Conservation (phyloP, 1,140 invertebrate genomes). For the Drosophila lowei region DNA sequence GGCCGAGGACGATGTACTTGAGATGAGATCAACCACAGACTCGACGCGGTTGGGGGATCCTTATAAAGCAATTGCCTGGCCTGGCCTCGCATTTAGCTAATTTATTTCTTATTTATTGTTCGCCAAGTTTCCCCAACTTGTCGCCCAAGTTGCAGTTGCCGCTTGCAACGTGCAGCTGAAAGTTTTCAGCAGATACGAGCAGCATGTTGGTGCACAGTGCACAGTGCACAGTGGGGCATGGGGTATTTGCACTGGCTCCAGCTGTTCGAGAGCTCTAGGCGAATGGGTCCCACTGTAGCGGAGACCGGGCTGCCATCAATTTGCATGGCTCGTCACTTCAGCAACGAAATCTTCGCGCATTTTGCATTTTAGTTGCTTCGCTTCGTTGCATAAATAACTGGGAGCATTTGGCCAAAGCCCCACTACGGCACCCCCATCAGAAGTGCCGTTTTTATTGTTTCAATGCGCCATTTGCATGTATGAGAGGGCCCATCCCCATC, state of each 20-base stretch:
- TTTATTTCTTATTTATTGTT: slow-evolving; percentile 43
- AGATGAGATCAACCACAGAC: slow-evolving; percentile 3
- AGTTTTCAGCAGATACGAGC: slow-evolving; percentile 28
- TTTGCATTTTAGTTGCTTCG: slow-evolving; percentile 71
- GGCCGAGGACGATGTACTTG: not conserved
- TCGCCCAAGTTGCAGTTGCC: slow-evolving; percentile 22
- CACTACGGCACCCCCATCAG: slow-evolving; percentile 12
- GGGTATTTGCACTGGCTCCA: not conserved
- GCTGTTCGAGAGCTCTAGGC: slow-evolving; percentile 6
- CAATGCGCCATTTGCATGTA: slow-evolving; percentile 67
- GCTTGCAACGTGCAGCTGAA: slow-evolving; percentile 3
- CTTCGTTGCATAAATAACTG: slow-evolving; percentile 74
- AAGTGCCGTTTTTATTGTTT: slow-evolving; percentile 65
- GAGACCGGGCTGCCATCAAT: slow-evolving; percentile 41
- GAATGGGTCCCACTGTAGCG: slow-evolving; percentile 23
- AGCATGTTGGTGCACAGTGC: not conserved
- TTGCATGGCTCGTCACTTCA: slow-evolving; percentile 73
- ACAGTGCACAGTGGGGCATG: slow-evolving; percentile 27
- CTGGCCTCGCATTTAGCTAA: slow-evolving; percentile 17
- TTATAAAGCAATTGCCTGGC: too few species aligned
- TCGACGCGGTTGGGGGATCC: too few species aligned
- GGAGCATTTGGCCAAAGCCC: slow-evolving; percentile 20
- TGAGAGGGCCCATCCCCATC: slow-evolving; percentile 14
- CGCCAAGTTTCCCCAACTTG: slow-evolving; percentile 29
- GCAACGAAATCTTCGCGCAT: slow-evolving; percentile 63